These are phyloP conservation scores for Sialia sialis DNA, from an alignment of 2,113 vertebrate species.

Conservation along the genomic window DNA sequence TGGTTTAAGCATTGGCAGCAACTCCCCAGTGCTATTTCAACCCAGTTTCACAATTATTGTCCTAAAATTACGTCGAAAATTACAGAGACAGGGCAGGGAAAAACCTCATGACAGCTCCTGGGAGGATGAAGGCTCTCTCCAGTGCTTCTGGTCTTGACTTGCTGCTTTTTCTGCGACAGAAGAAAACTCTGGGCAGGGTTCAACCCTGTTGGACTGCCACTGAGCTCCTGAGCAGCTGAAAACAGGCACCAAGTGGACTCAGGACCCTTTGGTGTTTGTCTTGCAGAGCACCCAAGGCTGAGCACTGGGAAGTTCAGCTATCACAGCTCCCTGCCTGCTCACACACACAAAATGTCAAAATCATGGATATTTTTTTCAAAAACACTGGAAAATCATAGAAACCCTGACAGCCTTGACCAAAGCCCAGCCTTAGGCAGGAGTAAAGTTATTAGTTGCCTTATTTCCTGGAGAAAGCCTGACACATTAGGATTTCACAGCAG, in stretches of 20 bases:
- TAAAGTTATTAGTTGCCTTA: conserved; percentile 63
- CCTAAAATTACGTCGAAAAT: not conserved
- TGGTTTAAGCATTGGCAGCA: not conserved
- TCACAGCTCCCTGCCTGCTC: not conserved
- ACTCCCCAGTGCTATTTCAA: not conserved
- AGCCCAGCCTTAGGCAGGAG: conserved; percentile 65
- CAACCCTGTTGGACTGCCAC: not conserved
- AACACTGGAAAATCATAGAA: conserved; percentile 42
- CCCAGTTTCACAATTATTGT: not conserved
- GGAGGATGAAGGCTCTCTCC: not conserved
- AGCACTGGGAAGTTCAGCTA: not conserved
- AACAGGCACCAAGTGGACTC: not conserved
- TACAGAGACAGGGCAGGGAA: not conserved
- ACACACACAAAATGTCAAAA: conserved; percentile 25
- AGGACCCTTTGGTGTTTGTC: not conserved
- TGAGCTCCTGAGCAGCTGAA: not conserved
- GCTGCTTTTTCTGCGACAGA: not conserved
- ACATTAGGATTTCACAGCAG: conserved; percentile 62
- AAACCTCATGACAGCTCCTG: not conserved
- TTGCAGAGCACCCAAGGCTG: not conserved
- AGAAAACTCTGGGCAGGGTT: not conserved
- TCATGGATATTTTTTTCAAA: not conserved
- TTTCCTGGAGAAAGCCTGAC: conserved; percentile 55
- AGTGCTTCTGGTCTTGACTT: not conserved
- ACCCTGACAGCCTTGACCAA: conserved; percentile 63